Conservation (phyloP, 2,888 invertebrate genomes). For the Calameuta idolon region DNA sequence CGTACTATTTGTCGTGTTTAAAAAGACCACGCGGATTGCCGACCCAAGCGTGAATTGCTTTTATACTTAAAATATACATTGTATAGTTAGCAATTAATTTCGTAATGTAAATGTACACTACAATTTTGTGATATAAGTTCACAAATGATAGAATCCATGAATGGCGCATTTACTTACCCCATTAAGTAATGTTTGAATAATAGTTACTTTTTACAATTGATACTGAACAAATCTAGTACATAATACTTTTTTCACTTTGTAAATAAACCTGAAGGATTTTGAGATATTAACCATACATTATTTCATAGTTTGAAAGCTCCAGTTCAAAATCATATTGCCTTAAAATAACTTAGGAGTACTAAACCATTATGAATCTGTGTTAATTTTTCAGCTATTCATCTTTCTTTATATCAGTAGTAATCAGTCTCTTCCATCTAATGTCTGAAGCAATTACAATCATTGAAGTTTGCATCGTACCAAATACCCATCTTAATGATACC, state of each 20-base stretch:
- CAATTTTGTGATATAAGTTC: not conserved
- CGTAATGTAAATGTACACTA: not conserved
- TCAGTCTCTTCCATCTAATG: conserved; percentile 36
- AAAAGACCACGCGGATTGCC: not conserved
- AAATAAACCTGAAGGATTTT: not conserved
- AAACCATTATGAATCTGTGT: not conserved
- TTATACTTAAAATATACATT: not conserved
- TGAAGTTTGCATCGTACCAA: not conserved
- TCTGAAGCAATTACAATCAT: not conserved
- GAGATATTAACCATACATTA: not conserved
- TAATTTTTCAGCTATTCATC: not conserved
- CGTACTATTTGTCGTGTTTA: not conserved
- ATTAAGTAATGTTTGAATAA: not conserved
- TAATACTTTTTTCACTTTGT: not conserved
- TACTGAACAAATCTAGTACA: not conserved
- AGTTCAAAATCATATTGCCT: not conserved
- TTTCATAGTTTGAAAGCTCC: not conserved
- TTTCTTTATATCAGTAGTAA: conserved; percentile 33
- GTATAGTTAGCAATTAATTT: not conserved
- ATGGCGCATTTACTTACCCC: not conserved
- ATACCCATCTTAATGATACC: not conserved
- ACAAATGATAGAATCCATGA: not conserved
- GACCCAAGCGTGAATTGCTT: not conserved
- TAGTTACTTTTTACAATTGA: not conserved
- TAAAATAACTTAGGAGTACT: not conserved